Evolutionary conservation across 2,888 invertebrate genomes (phyloP).

Genomic region (Eupithecia exiguata): DNA sequence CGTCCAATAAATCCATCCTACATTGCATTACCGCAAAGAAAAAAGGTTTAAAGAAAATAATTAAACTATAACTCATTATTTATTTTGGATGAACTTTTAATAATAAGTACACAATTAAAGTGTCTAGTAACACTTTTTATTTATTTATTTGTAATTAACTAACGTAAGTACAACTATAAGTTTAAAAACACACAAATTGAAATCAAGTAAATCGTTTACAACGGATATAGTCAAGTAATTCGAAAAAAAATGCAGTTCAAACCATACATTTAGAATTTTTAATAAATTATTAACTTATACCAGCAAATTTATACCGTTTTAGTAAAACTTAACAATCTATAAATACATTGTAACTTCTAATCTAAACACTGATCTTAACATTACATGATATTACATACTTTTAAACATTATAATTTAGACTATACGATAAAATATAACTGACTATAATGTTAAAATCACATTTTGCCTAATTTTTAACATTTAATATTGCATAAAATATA

Average conservation of each 20-base stretch:
- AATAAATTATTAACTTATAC: constrained; percentile 14
- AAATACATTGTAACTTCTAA: constrained; percentile 71
- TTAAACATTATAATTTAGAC: constrained; percentile 71
- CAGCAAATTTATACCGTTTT: constrained; percentile 21
- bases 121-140: constrained; percentile 73
- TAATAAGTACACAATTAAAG: constrained; percentile 76
- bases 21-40: not conserved
- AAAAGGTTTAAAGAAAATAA: constrained; percentile 25
- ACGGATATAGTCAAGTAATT: not conserved
- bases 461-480: constrained; percentile 80
- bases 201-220: not conserved
- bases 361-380: constrained; percentile 77
- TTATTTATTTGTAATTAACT: constrained; percentile 25
- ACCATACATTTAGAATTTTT: not conserved
- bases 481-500: constrained; percentile 78
- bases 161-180: constrained; percentile 36
- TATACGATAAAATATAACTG: constrained; percentile 77
- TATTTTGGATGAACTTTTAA: constrained; percentile 77
- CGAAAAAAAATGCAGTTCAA: not conserved
- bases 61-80: constrained; percentile 73
- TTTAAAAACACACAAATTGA: not conserved
- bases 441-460: constrained; percentile 82
- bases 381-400: constrained; percentile 75
- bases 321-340: constrained; percentile 61
- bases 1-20: no score